A percentile compares a stretch with the other conserved stretches of the same genome.
Conservation (phyloP, 2,797 vertebrate species). For the Clarias pachynema region DNA sequence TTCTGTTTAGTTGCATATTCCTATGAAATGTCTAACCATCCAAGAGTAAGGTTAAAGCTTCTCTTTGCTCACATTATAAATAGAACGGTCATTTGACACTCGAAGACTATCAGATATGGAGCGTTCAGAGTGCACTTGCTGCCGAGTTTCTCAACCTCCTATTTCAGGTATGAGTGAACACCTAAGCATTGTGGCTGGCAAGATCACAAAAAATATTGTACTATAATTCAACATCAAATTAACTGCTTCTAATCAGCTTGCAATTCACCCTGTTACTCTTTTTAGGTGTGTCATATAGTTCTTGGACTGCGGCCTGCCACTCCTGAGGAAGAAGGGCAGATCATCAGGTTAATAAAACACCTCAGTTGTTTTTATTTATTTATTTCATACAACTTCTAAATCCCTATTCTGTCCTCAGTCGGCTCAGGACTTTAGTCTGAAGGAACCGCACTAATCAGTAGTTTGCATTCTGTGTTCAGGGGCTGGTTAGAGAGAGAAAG, state of each 20-base stretch:
- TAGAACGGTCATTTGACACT: constrained; percentile 94
- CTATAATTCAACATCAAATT: neutral
- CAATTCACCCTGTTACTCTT: neutral
- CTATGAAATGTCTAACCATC: neutral
- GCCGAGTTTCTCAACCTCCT: constrained; percentile 97
- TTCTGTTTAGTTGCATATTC: neutral
- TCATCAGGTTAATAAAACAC: constrained; percentile 83
- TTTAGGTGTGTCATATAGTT: constrained; percentile 96
- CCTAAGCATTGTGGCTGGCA: neutral
- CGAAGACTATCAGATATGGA: constrained; percentile 99
- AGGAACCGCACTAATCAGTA: constrained; percentile 23
- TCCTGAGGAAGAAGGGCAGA: constrained; percentile 96
- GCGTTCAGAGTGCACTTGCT: constrained; percentile 95
- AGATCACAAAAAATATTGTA: neutral
- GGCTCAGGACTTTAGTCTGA: neutral
- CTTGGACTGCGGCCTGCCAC: constrained; percentile 93
- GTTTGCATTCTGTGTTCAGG: constrained; percentile 67
- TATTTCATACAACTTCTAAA: neutral
- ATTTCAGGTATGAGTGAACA: constrained; percentile 83
- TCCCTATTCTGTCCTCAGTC: neutral
- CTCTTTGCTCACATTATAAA: constrained; percentile 35
- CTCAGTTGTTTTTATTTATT: neutral
- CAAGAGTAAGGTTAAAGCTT: constrained; percentile 15
- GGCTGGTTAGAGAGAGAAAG: constrained; percentile 98
- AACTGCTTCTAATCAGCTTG: neutral